phyloP scores from a whole-genome alignment of 2,113 vertebrate genomes.

The Ciconia boyciana region DNA sequence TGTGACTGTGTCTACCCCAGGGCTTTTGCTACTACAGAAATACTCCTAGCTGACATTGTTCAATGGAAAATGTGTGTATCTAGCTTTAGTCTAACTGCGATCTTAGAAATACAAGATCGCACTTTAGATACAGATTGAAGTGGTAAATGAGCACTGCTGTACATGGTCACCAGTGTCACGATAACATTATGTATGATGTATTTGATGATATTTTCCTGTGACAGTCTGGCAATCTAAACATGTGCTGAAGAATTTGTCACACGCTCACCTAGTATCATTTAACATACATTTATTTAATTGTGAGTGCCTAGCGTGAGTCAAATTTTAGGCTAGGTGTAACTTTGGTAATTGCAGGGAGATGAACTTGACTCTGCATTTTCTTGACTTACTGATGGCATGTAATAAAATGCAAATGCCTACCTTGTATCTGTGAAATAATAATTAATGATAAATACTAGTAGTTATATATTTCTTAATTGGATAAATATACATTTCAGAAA shows the following conservation, averaged over 20 bases:
- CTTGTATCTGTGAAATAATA: background rate
- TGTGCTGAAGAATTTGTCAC: background rate
- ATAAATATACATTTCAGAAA: constrained; percentile 9
- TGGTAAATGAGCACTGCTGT: background rate
- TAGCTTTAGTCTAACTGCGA: background rate
- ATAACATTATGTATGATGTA: background rate
- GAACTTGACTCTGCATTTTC: background rate
- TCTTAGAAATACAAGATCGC: background rate
- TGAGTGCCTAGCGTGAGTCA: background rate
- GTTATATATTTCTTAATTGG: constrained; percentile 22
- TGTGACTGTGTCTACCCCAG: background rate
- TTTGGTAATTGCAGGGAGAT: background rate
- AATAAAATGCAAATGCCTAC: background rate
- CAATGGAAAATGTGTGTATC: background rate
- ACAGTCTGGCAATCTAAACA: background rate
- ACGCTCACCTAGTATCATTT: background rate
- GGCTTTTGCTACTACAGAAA: background rate
- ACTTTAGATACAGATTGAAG: background rate
- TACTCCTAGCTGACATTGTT: background rate
- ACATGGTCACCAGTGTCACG: background rate
- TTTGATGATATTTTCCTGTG: background rate
- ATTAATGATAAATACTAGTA: constrained; percentile 8
- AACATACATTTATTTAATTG: background rate
- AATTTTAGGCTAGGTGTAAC: background rate
- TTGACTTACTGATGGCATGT: background rate